Conservation (phyloP, 2,888 invertebrate species). For the Adela reaumurella region DNA sequence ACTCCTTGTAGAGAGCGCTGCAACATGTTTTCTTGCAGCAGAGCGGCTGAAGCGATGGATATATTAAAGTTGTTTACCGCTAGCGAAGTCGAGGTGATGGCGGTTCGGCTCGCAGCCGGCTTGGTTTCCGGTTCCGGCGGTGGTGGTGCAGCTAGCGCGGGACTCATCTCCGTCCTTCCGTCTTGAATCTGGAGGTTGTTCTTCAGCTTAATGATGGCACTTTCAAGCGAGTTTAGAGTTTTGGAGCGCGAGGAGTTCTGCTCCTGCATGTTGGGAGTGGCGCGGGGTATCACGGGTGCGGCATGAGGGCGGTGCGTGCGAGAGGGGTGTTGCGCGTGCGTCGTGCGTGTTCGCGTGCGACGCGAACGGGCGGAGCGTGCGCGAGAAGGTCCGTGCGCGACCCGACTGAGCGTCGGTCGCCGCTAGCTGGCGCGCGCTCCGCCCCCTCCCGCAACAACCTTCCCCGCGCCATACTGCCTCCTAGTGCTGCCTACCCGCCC, state of each 20-base stretch:
- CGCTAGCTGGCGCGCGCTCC: conserved; percentile 45
- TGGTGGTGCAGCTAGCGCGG: conserved; percentile 30
- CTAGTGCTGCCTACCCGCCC: conserved; percentile 28
- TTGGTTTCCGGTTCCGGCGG: conserved; percentile 32
- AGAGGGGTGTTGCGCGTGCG: conserved; percentile 23
- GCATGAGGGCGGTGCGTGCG: conserved; percentile 29
- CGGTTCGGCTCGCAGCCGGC: conserved; percentile 37
- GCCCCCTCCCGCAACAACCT: conserved; percentile 36
- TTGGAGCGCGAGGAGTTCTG: conserved; percentile 44
- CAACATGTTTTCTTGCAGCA: conserved; percentile 61
- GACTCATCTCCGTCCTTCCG: conserved; percentile 41
- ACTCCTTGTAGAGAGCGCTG: conserved; percentile 77
- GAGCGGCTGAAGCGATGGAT: conserved; percentile 58
- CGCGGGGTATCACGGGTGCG: conserved; percentile 13
- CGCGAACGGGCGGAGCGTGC: conserved; percentile 33
- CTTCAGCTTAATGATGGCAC: conserved; percentile 51
- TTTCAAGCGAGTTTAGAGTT: conserved; percentile 49
- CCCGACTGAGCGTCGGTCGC: conserved; percentile 43
- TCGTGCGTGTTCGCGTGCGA: conserved; percentile 16
- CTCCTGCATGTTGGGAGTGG: conserved; percentile 40
- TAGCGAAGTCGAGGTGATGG: conserved; percentile 23
- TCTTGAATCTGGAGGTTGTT: conserved; percentile 53
- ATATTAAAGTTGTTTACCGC: conserved; percentile 32
- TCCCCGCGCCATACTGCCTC: conserved; percentile 39
- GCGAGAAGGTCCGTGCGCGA: conserved; percentile 45